Percentiles rank a stretch among this genome's conserved stretches.
These are phyloP conservation scores for Athene cunicularia DNA, from an alignment of 2,113 vertebrate species.

Conservation along the genomic window DNA sequence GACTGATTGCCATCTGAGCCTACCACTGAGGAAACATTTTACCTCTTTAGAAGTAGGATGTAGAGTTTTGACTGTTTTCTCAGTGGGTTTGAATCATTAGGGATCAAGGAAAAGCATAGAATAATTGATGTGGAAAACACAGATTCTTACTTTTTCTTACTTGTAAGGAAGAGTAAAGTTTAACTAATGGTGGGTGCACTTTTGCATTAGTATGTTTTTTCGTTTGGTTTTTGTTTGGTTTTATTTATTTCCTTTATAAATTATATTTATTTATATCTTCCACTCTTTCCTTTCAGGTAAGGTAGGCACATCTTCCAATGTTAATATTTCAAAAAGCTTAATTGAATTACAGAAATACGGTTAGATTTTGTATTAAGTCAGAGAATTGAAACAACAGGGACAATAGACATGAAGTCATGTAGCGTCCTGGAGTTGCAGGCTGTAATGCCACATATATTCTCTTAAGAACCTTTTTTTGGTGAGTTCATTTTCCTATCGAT, in stretches of 20 bases:
- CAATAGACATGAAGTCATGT: rapidly evolving
- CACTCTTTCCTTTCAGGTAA: neutral
- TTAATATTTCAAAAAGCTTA: neutral
- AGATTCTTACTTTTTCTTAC: neutral
- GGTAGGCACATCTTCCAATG: neutral
- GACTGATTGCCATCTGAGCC: neutral
- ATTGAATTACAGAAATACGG: neutral
- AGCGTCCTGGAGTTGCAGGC: neutral
- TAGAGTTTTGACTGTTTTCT: neutral
- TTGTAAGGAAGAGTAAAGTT: neutral
- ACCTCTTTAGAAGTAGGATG: neutral
- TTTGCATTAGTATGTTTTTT: neutral
- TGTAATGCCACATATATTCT: neutral
- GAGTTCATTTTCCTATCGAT: neutral
- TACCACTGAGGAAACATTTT: neutral
- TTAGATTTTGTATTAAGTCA: neutral
- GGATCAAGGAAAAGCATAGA: neutral
- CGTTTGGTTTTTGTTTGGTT: neutral
- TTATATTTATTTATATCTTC: neutral
- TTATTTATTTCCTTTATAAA: neutral
- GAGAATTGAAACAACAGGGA: neutral
- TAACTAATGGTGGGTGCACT: neutral
- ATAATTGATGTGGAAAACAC: neutral
- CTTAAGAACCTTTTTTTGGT: neutral
- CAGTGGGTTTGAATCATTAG: neutral